A percentile compares a stretch with the other conserved stretches of the same genome.
Evolutionary conservation across 2,888 invertebrate species (phyloP).

Genomic region (Drosophila atripex): DNA sequence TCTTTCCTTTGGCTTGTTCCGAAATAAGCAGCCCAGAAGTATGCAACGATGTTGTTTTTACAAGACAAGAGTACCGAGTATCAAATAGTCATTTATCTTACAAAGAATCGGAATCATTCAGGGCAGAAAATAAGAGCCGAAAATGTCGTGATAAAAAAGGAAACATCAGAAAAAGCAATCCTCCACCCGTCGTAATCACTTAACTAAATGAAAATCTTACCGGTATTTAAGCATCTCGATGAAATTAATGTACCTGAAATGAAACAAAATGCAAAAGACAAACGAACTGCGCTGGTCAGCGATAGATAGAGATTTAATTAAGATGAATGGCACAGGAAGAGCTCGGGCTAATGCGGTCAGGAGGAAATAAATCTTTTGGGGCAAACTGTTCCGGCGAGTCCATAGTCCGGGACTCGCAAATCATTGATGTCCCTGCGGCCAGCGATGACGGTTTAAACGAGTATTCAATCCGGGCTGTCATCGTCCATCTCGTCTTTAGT

Average conservation of each 20-base stretch:
- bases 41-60: no score
- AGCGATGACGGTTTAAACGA: slow-evolving; percentile 50
- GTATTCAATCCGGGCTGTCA: slow-evolving; percentile 31
- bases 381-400: background rate
- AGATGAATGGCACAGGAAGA: slow-evolving; percentile 23
- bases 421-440: slow-evolving; percentile 33
- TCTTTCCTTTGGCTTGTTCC: no score
- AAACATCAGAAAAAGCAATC: background rate
- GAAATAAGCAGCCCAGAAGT: no score
- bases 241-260: slow-evolving; percentile 9
- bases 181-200: background rate
- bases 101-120: background rate
- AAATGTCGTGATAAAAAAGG: background rate
- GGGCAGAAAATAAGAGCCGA: background rate
- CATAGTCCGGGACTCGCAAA: slow-evolving; percentile 14
- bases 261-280: slow-evolving; percentile 3
- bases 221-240: background rate
- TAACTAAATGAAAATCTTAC: slow-evolving; percentile 4
- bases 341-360: slow-evolving; percentile 19
- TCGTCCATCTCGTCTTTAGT: slow-evolving; percentile 34
- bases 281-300: slow-evolving; percentile 3
- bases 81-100: no score
- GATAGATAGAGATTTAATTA: slow-evolving; percentile 36
- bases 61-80: no score
- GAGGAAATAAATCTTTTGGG: slow-evolving; percentile 31